Evolutionary conservation across 2,888 invertebrate species (phyloP), one percentile per base, ranked within the genome.

Genomic region (Mycalesis mineus): DNA sequence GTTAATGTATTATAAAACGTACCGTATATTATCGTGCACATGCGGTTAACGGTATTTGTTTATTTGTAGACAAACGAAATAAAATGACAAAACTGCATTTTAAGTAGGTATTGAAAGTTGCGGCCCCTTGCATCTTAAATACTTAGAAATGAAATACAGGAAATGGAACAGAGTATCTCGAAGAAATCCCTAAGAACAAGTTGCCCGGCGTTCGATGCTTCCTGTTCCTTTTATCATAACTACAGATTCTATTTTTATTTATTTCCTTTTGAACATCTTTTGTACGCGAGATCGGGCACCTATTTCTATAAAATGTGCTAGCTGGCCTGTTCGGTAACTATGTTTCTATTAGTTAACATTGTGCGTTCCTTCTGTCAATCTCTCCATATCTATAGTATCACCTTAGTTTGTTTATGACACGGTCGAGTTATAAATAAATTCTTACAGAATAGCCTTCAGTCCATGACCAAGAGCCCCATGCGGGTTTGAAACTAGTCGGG

Each of bases 221-320:
- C 48, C 36, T n/a, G 36, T 49, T 49, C 37, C 49, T 49, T 48
- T 49, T 49, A 22, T 37, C 37, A 37, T 39, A 37, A 22, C 22
- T 49, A 33, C 14, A 17, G n/a, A 37, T 49, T 36, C 2, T 33
- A 33, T 33, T 9, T 33, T 7, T 33, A 33, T 33, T 48, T 49
- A 37, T 47, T 33, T 33, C 33, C 33, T 28, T 42, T 44, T 44
- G 17, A n/a, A 5, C 28, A 13, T 41, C 41, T 17, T 17, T 22
- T 4, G 14, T 22, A n/a, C n/a, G n/a, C n/a, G n/a, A 11, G 31
- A 29, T 33, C 11, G 14, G n/a, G n/a, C n/a, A n/a, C n/a, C 14
- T 47, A 47, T 47, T 47, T 47, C 17, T 15, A 47, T 47, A 47
- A 33, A n/a, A n/a, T n/a, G n/a, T n/a, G n/a, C n/a, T n/a, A n/a